These are phyloP conservation scores for Drosophila teissieri DNA, from an alignment of 1,140 invertebrate genomes.

Conservation along the genomic window DNA sequence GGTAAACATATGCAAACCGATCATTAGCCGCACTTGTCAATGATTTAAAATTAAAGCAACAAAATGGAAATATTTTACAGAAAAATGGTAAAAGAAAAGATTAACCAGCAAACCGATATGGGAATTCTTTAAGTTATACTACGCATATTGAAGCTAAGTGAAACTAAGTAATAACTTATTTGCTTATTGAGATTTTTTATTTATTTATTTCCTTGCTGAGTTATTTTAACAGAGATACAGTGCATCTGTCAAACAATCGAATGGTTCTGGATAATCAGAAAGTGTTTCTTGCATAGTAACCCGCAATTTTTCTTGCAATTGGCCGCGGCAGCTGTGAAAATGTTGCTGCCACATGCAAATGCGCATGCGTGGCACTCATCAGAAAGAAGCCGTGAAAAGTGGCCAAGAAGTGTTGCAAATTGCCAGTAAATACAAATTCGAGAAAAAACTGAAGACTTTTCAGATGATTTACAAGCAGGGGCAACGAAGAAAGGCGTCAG, in stretches of 20 bases:
- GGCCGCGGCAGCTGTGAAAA: conserved; percentile 40
- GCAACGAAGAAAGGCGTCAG: conserved; percentile 11
- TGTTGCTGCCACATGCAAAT: conserved; percentile 67
- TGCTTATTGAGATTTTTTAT: too few relatives aligned
- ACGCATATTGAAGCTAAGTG: too few relatives aligned
- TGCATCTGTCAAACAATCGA: too few relatives aligned
- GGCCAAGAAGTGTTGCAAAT: conserved; percentile 15
- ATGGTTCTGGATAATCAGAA: too few relatives aligned
- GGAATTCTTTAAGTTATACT: too few relatives aligned
- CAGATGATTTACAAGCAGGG: conserved; percentile 49
- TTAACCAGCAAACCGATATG: too few relatives aligned
- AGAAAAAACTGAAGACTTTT: conserved; percentile 10
- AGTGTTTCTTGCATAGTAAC: background rate
- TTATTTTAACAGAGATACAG: too few relatives aligned
- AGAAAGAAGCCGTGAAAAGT: conserved; percentile 29
- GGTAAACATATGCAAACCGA: background rate
- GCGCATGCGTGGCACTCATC: conserved; percentile 59
- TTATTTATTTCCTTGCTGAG: too few relatives aligned
- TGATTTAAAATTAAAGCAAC: background rate
- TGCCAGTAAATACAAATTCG: conserved; percentile 14
- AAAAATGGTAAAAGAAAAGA: too few relatives aligned
- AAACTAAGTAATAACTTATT: too few relatives aligned
- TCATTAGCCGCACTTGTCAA: background rate
- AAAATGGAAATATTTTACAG: too few relatives aligned
- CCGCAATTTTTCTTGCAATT: background rate